Conservation (phyloP, 37 sponge, comb jelly and placozoan genomes). For the Bolinopsis microptera region DNA sequence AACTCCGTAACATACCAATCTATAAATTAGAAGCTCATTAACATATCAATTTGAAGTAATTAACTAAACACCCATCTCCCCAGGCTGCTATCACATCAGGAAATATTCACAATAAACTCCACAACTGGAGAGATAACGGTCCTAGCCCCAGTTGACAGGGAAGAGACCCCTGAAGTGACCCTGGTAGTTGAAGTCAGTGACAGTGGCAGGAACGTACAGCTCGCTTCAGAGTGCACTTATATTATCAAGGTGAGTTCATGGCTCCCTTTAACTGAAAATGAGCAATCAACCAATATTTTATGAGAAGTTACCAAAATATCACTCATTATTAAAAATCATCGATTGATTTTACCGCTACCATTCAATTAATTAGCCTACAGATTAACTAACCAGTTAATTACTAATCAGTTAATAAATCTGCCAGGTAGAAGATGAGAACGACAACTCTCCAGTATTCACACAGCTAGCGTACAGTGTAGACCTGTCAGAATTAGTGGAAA, state of each 20-base stretch:
- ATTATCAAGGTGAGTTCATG: background rate
- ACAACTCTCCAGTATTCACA: background rate
- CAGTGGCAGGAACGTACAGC: background rate
- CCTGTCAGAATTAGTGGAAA: background rate
- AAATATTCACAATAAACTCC: background rate
- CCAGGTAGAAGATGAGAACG: conserved; percentile 18
- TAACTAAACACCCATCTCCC: too few species aligned
- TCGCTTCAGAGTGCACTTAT: background rate
- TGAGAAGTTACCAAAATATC: too few species aligned
- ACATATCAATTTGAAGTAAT: background rate
- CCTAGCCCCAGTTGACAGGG: background rate
- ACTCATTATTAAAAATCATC: too few species aligned
- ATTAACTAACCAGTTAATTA: too few species aligned
- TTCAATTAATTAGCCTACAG: too few species aligned
- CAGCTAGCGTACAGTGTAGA: background rate
- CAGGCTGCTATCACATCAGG: background rate
- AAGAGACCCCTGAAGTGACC: background rate
- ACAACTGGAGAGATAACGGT: background rate
- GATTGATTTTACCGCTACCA: too few species aligned
- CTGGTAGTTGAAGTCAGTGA: conserved; percentile 17
- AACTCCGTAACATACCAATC: too few species aligned
- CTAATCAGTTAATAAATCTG: too few species aligned
- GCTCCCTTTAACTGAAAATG: background rate
- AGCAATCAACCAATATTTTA: too few species aligned
- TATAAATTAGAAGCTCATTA: too few species aligned